Evolutionary conservation across 2,888 invertebrate genomes (phyloP).

Genomic region (Athripsodes cinereus): DNA sequence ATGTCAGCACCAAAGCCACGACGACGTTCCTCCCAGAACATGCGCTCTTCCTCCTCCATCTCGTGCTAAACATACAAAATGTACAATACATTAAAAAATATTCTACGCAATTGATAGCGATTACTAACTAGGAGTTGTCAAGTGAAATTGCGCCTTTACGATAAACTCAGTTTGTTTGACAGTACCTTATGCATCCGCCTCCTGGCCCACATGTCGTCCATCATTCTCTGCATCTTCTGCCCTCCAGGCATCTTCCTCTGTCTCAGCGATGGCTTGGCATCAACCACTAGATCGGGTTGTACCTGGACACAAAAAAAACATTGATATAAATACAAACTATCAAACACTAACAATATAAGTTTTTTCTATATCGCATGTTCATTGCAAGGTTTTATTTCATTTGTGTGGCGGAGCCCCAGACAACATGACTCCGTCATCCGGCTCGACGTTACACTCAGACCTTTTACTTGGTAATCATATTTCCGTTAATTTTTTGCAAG

Average conservation of each 20-base stretch:
- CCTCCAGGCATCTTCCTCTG: slow-evolving; percentile 76
- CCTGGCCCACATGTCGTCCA: slow-evolving; percentile 60
- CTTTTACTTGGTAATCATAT: slow-evolving; percentile 52
- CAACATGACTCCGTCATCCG: slow-evolving; percentile 34
- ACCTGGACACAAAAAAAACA: slow-evolving; percentile 36
- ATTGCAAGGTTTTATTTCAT: slow-evolving; percentile 37
- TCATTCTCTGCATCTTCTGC: slow-evolving; percentile 76
- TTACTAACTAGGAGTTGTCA: too few species aligned
- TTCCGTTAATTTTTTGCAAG: too few species aligned
- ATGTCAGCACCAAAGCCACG: slow-evolving; percentile 67
- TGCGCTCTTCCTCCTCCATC: slow-evolving; percentile 75
- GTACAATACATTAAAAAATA: background rate
- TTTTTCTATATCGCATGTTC: background rate
- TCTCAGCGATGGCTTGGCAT: slow-evolving; percentile 89
- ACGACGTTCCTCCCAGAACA: slow-evolving; percentile 83
- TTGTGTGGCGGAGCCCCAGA: slow-evolving; percentile 42
- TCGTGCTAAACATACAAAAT: slow-evolving; percentile 33
- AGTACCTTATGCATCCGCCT: slow-evolving; percentile 56
- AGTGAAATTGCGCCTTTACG: too few species aligned
- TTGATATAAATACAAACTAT: too few species aligned
- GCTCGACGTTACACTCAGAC: slow-evolving; percentile 49
- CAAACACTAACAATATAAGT: background rate
- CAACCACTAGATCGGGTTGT: slow-evolving; percentile 87
- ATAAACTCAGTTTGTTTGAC: too few species aligned
- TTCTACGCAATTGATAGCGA: background rate